Base-by-base conservation (phyloP, 2,888 invertebrate species). In the Drosophila seclusa region DNA sequence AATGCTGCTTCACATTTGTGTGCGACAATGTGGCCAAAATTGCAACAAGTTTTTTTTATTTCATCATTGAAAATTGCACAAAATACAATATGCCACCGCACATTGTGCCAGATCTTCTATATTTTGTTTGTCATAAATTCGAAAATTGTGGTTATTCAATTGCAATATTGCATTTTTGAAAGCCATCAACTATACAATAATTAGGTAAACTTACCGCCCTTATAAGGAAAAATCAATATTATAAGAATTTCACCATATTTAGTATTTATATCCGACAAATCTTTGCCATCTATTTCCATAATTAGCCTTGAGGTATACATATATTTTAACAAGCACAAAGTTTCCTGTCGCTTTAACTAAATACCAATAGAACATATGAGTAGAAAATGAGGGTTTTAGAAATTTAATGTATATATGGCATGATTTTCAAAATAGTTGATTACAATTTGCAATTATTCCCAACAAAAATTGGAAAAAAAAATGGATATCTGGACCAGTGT, bases 1-100 rank as follows among this genome's bases (percentile, higher is more conserved):
- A 78, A 78, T 76, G 76, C 69, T 74, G 75, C 63, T 53, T 58
- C 58, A 74, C 53, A 29, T 73, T 64, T 65, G 45, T 55, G 62
- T 21, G 49, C 48, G 68, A 55, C 71, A 38, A 34, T 45, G 42
- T 53, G 24, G 48, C 74, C 61, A 68, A 78, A 78, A 76, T 76
- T 70, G 73, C 77, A 79, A 79, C 79, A 50, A 73, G 50, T 50
- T 61, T 63, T 36, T 32, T 40, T 40, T 42, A 58, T 61, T 34
- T 45, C 36, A 53, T 61, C 78, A 79, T 64, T 61, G 67, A 45
- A 55, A 48, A 58, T 68, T 73, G 74, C 67, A 76, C 60, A 77
- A 72, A 71, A 50, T 73, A 64, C 78, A 68, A 74, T 68, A 68
- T 52, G 64, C 38, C 60, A 45, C 2, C 24, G 45, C 45, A 45